Conservation (phyloP, 30 jellyfish, hydroid and myxozoan genomes). For the Turritopsis dohrnii region DNA sequence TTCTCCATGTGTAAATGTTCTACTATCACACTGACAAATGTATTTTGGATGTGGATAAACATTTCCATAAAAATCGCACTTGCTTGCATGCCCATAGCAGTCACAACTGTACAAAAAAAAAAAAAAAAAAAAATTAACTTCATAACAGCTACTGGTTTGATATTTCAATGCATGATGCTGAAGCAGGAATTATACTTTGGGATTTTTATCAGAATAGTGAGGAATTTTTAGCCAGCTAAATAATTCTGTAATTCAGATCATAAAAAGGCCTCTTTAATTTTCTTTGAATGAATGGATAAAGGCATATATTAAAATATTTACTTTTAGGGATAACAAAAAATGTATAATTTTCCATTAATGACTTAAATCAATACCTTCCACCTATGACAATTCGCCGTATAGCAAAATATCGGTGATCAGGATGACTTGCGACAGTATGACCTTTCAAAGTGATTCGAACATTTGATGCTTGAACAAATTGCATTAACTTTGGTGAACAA, state of each 20-base stretch:
- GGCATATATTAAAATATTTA: too few relatives aligned
- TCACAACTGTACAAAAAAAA: slow-evolving; percentile 90
- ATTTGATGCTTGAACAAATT: slow-evolving; percentile 89
- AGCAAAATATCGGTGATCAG: slow-evolving; percentile 76
- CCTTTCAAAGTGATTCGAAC: slow-evolving; percentile 62
- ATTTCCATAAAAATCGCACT: slow-evolving; percentile 50
- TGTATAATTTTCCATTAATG: too few relatives aligned
- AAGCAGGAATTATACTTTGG: background rate
- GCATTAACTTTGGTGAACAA: slow-evolving; percentile 76
- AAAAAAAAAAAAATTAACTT: background rate
- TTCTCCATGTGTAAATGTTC: slow-evolving; percentile 81
- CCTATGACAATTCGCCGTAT: slow-evolving; percentile 67
- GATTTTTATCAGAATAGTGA: background rate
- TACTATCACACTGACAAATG: slow-evolving; percentile 75
- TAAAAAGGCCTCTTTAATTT: too few relatives aligned
- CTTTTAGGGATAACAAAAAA: background rate
- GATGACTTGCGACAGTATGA: slow-evolving; percentile 69
- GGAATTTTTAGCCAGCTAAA: background rate
- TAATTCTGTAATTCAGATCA: background rate
- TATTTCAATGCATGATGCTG: background rate
- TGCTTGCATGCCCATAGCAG: slow-evolving; percentile 90
- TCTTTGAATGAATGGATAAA: too few relatives aligned
- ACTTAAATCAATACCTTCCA: slow-evolving; percentile 75
- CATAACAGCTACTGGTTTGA: background rate
- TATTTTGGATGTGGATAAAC: slow-evolving; percentile 81